phyloP scores from a whole-genome alignment of 92 coral and sea anemone species.

The Actinostola sp. region DNA sequence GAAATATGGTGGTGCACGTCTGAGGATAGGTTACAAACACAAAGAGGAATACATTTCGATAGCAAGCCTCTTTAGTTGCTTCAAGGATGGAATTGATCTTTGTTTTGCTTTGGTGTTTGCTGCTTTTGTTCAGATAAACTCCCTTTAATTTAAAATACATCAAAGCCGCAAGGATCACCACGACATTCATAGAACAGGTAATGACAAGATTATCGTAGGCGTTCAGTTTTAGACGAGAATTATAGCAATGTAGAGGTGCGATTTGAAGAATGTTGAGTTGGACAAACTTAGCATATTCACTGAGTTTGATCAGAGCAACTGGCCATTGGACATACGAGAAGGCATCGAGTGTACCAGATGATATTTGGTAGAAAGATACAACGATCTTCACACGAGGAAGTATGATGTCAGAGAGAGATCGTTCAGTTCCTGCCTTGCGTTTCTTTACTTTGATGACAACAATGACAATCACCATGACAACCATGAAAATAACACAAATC shows the following conservation, averaged over 20 bases:
- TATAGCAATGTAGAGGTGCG: slow-evolving; percentile 63
- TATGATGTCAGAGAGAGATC: too few species aligned
- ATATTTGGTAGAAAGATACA: slow-evolving; percentile 42
- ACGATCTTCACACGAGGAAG: too few species aligned
- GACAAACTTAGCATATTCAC: slow-evolving; percentile 57
- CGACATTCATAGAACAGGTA: slow-evolving; percentile 23
- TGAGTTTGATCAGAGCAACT: slow-evolving; percentile 40
- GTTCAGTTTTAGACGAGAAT: slow-evolving; percentile 38
- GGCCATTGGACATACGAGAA: slow-evolving; percentile 75
- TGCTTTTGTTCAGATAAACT: slow-evolving; percentile 5
- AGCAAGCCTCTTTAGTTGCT: slow-evolving; percentile 39
- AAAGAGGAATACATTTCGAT: slow-evolving; percentile 55
- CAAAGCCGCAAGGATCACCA: slow-evolving; percentile 27
- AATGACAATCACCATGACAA: slow-evolving; percentile 29
- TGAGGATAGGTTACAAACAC: slow-evolving; percentile 61
- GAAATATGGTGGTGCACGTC: slow-evolving; percentile 56
- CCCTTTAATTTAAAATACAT: slow-evolving; percentile 8
- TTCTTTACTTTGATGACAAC: too few species aligned
- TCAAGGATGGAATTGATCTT: not conserved
- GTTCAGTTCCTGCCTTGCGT: too few species aligned
- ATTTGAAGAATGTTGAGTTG: slow-evolving; percentile 67
- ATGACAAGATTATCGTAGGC: slow-evolving; percentile 45
- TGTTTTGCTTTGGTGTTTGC: not conserved
- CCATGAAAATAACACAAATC: not conserved
- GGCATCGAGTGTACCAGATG: slow-evolving; percentile 57